phyloP scores from a whole-genome alignment of 2,113 vertebrate species.

The Amazona vittata region DNA sequence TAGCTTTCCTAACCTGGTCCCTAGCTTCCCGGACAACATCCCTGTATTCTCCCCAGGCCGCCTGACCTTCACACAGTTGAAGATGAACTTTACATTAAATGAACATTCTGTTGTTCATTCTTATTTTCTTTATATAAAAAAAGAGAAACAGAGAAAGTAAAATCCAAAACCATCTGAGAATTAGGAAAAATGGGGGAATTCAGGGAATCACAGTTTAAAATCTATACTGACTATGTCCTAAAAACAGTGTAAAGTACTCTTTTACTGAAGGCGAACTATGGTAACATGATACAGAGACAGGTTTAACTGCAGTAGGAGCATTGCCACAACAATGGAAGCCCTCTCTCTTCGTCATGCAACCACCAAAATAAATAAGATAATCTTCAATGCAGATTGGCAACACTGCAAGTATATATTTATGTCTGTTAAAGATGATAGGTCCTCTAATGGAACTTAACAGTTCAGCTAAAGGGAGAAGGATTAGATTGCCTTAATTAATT shows the following conservation, averaged over 20 bases:
- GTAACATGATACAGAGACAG: neutral
- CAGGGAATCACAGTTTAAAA: neutral
- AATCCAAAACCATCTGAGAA: neutral
- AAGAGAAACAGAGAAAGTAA: neutral
- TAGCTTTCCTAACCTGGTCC: too few relatives aligned
- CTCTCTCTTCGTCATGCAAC: neutral
- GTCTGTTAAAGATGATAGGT: neutral
- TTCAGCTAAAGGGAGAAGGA: neutral
- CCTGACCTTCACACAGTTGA: neutral
- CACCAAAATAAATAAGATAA: rapidly evolving
- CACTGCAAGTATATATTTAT: neutral
- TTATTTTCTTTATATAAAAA: neutral
- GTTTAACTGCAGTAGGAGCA: neutral
- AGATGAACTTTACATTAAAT: neutral
- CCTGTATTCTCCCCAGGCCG: too few relatives aligned
- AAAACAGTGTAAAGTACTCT: neutral
- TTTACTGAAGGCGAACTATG: neutral
- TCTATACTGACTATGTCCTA: neutral
- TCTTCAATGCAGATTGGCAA: neutral
- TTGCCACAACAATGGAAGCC: neutral
- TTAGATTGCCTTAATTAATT: neutral
- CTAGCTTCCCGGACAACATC: too few relatives aligned
- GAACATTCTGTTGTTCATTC: neutral
- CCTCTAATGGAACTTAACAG: neutral
- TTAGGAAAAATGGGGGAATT: neutral